Base-by-base conservation (phyloP, 1,140 invertebrate genomes). In the Limonius californicus region DNA sequence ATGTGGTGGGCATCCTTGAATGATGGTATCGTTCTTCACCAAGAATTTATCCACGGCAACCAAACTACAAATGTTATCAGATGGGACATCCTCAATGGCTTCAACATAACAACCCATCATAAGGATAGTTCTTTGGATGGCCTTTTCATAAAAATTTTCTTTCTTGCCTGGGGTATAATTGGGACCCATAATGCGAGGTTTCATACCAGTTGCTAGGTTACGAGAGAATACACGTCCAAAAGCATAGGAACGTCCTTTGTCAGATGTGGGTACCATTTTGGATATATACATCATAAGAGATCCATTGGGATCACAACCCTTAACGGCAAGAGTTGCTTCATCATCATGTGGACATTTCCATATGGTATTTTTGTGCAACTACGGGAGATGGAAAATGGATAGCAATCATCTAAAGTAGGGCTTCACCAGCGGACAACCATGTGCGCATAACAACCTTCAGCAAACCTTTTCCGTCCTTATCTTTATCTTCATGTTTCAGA, bases 31-130 rank as follows among this genome's bases (percentile, higher is more conserved):
- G 71, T 97, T 99, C 81, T 99, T 99, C 4, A 99, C 93, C 70
- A 99, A 85, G 83, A 95, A 99, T 80, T 99, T 97, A 87, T 99
- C 98, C 62, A 99, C 97, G 77, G 98, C 98, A 69, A 99, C 98
- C 69, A 99, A 84, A 87, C 98, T 97, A 79, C 96, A 99, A 80
- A 99, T 99, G 86, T 99, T 99, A 16, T 97, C 97, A 72, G 89
- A 96, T 58, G 98, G 98, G 64, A 99, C 96, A 85, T 99, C 96
- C 81, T 99, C 97, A 79, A 99, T 99, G 64, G 97, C 94, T 81
- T 99, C 98, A 54, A 95, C 94, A 73, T 98, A 98, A 85, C 98
- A 92, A 69, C 98, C 98, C 98, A 99, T 99, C 98, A 99, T 99
- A 64, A 99, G 84, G 77, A 99, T 98, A 23, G 98, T 99, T 83